Evolutionary conservation across 2,113 vertebrate genomes (phyloP), one percentile per base, ranked within the genome.

Genomic region (Cyanocitta stelleri): DNA sequence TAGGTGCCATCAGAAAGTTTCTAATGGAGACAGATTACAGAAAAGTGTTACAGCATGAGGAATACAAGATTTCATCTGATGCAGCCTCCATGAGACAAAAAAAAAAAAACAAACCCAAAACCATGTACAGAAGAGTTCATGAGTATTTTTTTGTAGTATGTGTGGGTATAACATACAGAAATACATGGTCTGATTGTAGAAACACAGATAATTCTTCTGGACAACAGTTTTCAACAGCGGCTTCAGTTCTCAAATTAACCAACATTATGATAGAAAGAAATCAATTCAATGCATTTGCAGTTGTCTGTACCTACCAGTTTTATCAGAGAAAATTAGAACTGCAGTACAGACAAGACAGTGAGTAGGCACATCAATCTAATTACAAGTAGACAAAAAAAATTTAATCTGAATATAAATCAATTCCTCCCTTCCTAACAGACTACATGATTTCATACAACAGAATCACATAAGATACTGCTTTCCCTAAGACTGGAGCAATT

Each of bases 41-140:
- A 96, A 97, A 98, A 98, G 95, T 97, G 94, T 89, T 98, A 97
- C 97, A 98, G 88, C 93, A 94, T 96, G 96, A 97, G 51, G 43
- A 95, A 93, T 54, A 87, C 2, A 59, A 62, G 37, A 66, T 72
- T 93, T 93, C n/a, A 62, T 33, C 90, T 76, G 56, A 95, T 90
- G 85, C 75, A 62, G 33, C 23, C 86, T 84, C 48, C 58, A 29
- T 10, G 30, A 80, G 27, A 63, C 49, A 94, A 68, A 82, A 14
- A 63, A 15, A 27, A 44, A 37, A 29, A 18, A 19, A 35, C 22
- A 21, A 4, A 20, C 39, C 29, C 16, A 43, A 43, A 43, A 43
- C 8, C 27, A 49, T 14, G 6, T 39, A 61, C 27, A 54, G 35
- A 55, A 95, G 88, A 27, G 2, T 11, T 8, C 24, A 12, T 11